These are phyloP conservation scores for Merops nubicus DNA, from an alignment of 2,113 vertebrate genomes.

Conservation along the genomic window DNA sequence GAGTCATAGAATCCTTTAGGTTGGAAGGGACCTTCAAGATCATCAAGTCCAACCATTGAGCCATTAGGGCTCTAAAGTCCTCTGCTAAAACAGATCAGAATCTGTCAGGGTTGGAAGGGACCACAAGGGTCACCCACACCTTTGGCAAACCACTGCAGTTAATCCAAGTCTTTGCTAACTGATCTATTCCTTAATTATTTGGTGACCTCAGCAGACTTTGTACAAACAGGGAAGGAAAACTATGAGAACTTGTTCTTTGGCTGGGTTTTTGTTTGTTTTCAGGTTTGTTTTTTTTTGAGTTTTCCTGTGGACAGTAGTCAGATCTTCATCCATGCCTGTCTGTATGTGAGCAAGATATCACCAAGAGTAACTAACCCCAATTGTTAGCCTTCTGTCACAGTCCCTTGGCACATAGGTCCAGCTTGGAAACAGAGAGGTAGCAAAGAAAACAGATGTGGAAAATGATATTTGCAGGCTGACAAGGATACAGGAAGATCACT, in stretches of 20 bases:
- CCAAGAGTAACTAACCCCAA: background rate
- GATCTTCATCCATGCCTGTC: background rate
- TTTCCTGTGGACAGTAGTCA: background rate
- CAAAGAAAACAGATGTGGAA: slow-evolving; percentile 26
- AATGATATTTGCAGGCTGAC: background rate
- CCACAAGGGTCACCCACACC: too few relatives aligned
- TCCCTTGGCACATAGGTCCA: background rate
- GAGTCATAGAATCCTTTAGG: too few relatives aligned
- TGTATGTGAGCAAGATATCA: background rate
- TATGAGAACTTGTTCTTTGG: background rate
- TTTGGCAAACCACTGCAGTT: background rate
- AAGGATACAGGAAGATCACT: slow-evolving; percentile 5
- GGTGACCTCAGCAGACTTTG: background rate
- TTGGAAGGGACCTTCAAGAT: too few relatives aligned
- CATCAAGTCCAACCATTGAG: too few relatives aligned
- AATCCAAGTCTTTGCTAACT: background rate
- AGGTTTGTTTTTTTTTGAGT: background rate
- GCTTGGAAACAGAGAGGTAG: background rate
- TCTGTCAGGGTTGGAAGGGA: too few relatives aligned
- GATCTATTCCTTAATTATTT: background rate
- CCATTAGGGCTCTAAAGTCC: too few relatives aligned
- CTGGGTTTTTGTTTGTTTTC: background rate
- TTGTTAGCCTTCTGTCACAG: slow-evolving; percentile 23
- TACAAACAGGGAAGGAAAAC: background rate
- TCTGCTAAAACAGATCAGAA: too few relatives aligned